Base-by-base conservation (phyloP, 2,888 invertebrate species). In the Papilio protenor region DNA sequence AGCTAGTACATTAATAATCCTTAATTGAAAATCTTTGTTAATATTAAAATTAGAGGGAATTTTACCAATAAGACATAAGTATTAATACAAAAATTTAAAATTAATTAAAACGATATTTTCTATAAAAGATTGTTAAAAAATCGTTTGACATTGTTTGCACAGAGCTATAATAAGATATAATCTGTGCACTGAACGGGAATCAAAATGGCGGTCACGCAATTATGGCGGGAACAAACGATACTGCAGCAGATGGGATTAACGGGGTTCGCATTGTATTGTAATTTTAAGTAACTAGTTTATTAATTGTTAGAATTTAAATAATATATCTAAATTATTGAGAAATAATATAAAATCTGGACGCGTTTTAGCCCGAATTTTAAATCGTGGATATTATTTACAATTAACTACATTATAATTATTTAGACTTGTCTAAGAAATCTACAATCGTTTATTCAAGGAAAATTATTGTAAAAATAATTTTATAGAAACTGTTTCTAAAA, bases 141-240 rank as follows among this genome's bases (percentile, higher is more conserved):
- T 40, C 40, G 8, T 21, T 21, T 27, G 23, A 59, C 59, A 14
- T 59, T 59, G 5, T 14, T 18, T 14, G 14, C 3, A 27, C 23
- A 4, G 23, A 59, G 14, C 59, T 59, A 27, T 11, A 27, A 59
- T 27, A 27, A 59, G 12, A 1, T 14, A 59, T 59, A 59, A 59
- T 59, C 59, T 59, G 59, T 59, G 59, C 23, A 59, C 14, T 23
- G 21, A 74, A 47, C 47, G 74, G 64, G 27, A 75, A 75, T 52
- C 74, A 75, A 75, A 52, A 75, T 75, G 74, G 74, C 74, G 74
- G 74, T 75, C 74, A 66, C 74, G 52, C 33, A 14, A 33, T 33
- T 49, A 61, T 23, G 61, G 59, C 49, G 73, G 27, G 27, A 74
- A 74, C 45, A 47, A 52, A 75, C 64, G 64, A 75, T 49, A 40